A percentile compares a stretch with the other conserved stretches of the same genome.
Conservation (phyloP, 2,113 vertebrate species). For the Callospermophilus lateralis region DNA sequence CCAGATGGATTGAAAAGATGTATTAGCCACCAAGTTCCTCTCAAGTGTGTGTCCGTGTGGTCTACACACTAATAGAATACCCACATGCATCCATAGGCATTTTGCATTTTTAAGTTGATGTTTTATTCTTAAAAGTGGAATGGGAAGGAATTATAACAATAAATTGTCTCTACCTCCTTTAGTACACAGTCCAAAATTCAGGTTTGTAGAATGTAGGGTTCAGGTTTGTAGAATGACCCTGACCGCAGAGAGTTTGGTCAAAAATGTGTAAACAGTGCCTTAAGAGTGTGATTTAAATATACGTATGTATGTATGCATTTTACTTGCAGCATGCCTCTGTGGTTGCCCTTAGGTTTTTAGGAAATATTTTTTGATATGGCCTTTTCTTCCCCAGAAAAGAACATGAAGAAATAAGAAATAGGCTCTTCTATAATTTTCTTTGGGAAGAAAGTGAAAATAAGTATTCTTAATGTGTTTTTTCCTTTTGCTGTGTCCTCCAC, state of each 20-base stretch:
- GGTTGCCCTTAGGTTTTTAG: neutral
- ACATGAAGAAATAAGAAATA: neutral
- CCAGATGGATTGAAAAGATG: slow-evolving; percentile 9
- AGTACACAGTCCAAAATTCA: neutral
- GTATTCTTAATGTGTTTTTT: neutral
- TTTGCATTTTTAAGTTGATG: neutral
- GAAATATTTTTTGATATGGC: neutral
- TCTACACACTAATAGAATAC: neutral
- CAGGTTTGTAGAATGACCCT: neutral
- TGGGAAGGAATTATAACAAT: neutral
- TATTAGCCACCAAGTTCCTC: neutral
- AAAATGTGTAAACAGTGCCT: neutral
- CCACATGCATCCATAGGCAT: neutral
- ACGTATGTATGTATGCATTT: neutral
- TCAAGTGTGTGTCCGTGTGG: neutral
- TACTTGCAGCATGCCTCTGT: neutral
- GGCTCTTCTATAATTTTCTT: neutral
- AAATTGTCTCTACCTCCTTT: neutral
- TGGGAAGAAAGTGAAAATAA: neutral
- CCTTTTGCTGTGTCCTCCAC: neutral
- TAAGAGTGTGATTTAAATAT: neutral
- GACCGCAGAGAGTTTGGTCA: neutral
- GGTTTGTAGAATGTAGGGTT: neutral
- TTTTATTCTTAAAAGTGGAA: neutral
- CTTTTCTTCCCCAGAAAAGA: neutral